Evolutionary conservation across 1,140 invertebrate species (phyloP).

Genomic region (Drosophila neocordata): DNA sequence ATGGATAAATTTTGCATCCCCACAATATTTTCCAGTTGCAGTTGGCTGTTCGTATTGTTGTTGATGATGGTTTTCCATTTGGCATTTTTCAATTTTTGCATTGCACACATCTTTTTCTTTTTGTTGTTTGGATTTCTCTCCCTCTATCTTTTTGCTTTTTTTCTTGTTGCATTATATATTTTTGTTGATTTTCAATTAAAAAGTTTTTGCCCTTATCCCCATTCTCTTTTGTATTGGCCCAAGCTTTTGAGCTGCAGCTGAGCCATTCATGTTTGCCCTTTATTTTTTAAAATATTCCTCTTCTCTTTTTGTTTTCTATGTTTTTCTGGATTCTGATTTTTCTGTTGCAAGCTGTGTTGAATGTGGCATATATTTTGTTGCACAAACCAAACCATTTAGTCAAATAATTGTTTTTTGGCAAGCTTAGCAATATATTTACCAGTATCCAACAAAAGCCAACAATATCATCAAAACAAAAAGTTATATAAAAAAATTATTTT

Average conservation of each 20-base stretch:
- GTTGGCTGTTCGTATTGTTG: background rate
- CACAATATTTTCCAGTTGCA: background rate
- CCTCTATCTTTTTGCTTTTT: background rate
- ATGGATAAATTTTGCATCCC: background rate
- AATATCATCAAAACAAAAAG: background rate
- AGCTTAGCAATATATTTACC: conserved; percentile 56
- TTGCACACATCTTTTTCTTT: conserved; percentile 27
- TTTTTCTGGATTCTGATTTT: conserved; percentile 10
- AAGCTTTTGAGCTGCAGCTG: conserved; percentile 19
- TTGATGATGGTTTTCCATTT: conserved; percentile 6
- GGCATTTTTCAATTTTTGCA: conserved; percentile 30
- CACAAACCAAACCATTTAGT: conserved; percentile 59
- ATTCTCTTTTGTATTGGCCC: conserved; percentile 27
- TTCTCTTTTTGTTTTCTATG: background rate
- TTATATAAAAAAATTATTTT: background rate
- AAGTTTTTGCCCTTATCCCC: conserved; percentile 56
- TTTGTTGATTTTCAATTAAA: conserved; percentile 72
- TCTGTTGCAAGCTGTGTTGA: conserved; percentile 15
- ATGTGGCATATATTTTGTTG: conserved; percentile 43
- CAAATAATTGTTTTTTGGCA: conserved; percentile 68
- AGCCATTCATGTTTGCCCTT: conserved; percentile 12
- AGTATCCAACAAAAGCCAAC: conserved; percentile 42
- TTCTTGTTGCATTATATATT: conserved; percentile 32
- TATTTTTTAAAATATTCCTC: conserved; percentile 23
- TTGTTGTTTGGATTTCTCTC: conserved; percentile 22